Conservation (phyloP, 2,888 invertebrate species). For the Philereme vetulata region DNA sequence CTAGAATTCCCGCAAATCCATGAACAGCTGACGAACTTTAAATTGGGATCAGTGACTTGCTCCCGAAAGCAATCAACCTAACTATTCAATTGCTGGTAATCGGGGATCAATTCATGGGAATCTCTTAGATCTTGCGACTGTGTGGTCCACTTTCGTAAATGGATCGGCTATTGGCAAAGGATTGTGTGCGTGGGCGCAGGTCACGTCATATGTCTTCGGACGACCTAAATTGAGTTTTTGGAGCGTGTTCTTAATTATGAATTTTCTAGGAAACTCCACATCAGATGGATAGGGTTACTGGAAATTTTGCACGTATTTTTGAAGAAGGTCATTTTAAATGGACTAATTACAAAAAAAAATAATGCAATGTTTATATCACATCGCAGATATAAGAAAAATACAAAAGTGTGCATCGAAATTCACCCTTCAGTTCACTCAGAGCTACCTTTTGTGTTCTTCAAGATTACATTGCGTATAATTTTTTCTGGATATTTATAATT, state of each 20-base stretch:
- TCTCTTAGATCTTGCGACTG: slow-evolving; percentile 44
- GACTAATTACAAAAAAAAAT: no score
- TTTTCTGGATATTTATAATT: no score
- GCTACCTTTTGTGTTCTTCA: no score
- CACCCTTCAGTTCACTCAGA: no score
- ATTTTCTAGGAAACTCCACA: slow-evolving; percentile 4
- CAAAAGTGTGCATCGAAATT: no score
- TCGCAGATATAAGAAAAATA: no score
- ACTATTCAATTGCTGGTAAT: slow-evolving; percentile 66
- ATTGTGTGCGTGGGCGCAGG: slow-evolving; percentile 23
- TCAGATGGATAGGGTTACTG: background rate
- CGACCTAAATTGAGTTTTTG: slow-evolving; percentile 18
- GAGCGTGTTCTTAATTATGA: slow-evolving; percentile 11
- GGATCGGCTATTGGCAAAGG: slow-evolving; percentile 44
- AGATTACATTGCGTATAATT: no score
- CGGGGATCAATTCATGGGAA: slow-evolving; percentile 57
- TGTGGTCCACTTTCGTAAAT: slow-evolving; percentile 43
- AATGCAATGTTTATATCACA: no score
- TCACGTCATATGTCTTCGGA: slow-evolving; percentile 15
- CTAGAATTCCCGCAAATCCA: slow-evolving; percentile 12
- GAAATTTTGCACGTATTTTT: no score
- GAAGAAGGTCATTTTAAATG: no score
- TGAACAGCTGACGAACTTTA: slow-evolving; percentile 16
- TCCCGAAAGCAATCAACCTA: slow-evolving; percentile 45
- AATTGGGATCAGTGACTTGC: slow-evolving; percentile 25